phyloP scores from a whole-genome alignment of 2,888 invertebrate species.

The Nomada hirtipes region DNA sequence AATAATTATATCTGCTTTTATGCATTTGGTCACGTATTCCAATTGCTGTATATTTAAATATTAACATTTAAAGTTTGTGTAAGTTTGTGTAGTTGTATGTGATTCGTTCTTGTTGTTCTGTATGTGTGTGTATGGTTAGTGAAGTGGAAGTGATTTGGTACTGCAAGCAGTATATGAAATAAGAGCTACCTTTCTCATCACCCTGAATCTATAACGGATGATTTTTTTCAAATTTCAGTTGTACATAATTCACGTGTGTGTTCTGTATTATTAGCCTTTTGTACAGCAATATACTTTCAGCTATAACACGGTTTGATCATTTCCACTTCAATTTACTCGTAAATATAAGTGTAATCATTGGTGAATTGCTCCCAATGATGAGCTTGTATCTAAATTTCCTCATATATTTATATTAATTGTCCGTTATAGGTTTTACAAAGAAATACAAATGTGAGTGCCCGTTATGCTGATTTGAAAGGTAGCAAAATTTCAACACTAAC shows the following conservation, averaged over 20 bases:
- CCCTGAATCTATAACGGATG: constrained; percentile 83
- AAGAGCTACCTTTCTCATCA: constrained; percentile 74
- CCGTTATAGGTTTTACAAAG: constrained; percentile 86
- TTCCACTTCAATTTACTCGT: constrained; percentile 81
- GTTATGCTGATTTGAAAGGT: constrained; percentile 95
- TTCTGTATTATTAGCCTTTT: constrained; percentile 26
- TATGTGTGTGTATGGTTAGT: constrained; percentile 62
- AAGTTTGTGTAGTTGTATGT: constrained; percentile 56
- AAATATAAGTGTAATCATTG: constrained; percentile 50
- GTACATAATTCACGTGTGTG: constrained; percentile 21
- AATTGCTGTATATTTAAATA: background rate
- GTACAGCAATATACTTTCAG: constrained; percentile 40
- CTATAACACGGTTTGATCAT: constrained; percentile 76
- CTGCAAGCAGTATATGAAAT: constrained; percentile 50
- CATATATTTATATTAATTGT: constrained; percentile 75
- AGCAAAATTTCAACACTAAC: constrained; percentile 95
- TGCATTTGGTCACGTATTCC: background rate
- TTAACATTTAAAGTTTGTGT: constrained; percentile 13
- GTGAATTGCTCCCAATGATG: constrained; percentile 37
- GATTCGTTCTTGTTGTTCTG: constrained; percentile 67
- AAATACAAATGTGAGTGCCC: constrained; percentile 89
- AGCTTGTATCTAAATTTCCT: constrained; percentile 61
- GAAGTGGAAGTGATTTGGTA: constrained; percentile 82
- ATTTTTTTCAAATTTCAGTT: constrained; percentile 54
- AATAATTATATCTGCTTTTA: background rate